Evolutionary conservation across 2,888 invertebrate species (phyloP).

Genomic region (Thereva unica): DNA sequence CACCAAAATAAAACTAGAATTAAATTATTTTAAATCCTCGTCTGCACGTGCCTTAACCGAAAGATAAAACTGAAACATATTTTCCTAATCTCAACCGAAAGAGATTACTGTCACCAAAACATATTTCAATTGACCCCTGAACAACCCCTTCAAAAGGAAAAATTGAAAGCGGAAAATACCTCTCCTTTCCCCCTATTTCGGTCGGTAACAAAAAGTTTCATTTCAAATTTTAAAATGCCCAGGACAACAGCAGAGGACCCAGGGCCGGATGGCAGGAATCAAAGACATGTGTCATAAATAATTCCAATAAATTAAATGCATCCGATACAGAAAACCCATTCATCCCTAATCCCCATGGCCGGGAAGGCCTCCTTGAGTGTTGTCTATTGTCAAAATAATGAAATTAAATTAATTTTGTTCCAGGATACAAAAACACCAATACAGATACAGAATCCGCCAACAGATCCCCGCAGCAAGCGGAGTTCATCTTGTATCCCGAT

Average conservation of each 20-base stretch:
- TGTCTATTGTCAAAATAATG: constrained; percentile 46
- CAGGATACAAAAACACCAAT: background rate
- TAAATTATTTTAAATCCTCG: background rate
- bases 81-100: constrained; percentile 54
- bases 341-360: constrained; percentile 25
- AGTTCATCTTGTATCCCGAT: constrained; percentile 24
- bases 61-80: constrained; percentile 36
- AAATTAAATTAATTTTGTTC: constrained; percentile 47
- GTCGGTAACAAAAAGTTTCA: constrained; percentile 12
- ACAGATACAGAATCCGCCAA: constrained; percentile 5
- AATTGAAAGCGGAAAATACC: constrained; percentile 1
- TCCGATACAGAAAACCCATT: constrained; percentile 50
- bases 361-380: constrained; percentile 35
- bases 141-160: constrained; percentile 2
- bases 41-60: constrained; percentile 37
- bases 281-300: constrained; percentile 53
- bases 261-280: constrained; percentile 21
- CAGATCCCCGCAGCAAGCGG: background rate
- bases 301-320: constrained; percentile 58
- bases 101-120: constrained; percentile 60
- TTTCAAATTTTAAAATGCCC: constrained; percentile 30
- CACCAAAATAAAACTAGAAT: constrained; percentile 3
- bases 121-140: constrained; percentile 49
- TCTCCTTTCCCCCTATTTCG: background rate
- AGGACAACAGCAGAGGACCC: background rate